These are phyloP conservation scores for Drepana falcataria DNA, from an alignment of 2,888 invertebrate genomes.

Conservation along the genomic window DNA sequence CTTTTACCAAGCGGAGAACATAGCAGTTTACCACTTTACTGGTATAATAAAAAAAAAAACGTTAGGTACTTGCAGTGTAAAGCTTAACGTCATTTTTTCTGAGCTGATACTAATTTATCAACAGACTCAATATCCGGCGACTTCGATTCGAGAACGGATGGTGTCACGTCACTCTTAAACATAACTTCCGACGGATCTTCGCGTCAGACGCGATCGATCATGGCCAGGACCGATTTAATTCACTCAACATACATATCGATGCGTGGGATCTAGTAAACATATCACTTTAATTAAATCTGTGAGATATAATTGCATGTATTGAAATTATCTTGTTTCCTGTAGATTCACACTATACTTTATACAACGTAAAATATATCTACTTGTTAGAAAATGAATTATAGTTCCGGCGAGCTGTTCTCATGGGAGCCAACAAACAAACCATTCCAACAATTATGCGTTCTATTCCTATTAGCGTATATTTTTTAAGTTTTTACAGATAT, in stretches of 20 bases:
- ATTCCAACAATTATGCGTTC: no score
- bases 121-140: slow-evolving; percentile 28
- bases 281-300: neutral
- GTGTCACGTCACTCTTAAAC: slow-evolving; percentile 17
- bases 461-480: no score
- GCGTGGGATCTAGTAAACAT: slow-evolving; percentile 19
- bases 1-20: no score
- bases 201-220: slow-evolving; percentile 4
- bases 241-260: slow-evolving; percentile 20
- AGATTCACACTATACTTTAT: neutral
- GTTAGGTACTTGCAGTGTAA: no score
- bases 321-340: neutral
- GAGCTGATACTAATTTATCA: slow-evolving; percentile 16
- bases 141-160: slow-evolving; percentile 24
- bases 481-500: no score
- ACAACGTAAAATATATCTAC: neutral
- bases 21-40: no score
- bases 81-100: neutral
- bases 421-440: no score
- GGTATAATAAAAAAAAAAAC: no score
- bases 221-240: slow-evolving; percentile 11
- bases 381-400: neutral
- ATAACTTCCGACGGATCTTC: slow-evolving; percentile 1
- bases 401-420: neutral
- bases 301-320: neutral